These are phyloP conservation scores for Alloplasta piceator DNA, from an alignment of 2,888 invertebrate species.

Conservation along the genomic window DNA sequence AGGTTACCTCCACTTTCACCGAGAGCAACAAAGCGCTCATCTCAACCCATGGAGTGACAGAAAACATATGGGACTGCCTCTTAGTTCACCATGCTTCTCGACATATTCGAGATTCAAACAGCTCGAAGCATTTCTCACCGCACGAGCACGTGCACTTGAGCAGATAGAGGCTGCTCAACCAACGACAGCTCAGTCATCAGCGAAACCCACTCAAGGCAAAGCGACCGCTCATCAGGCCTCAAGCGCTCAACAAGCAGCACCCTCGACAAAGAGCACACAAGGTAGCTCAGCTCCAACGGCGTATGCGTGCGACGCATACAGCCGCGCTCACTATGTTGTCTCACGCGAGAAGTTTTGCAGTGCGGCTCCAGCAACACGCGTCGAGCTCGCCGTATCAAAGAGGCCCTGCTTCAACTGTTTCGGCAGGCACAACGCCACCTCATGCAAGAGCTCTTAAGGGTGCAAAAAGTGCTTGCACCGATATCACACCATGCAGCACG, in stretches of 20 bases:
- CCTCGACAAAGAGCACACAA: too few species aligned
- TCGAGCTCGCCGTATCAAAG: neutral
- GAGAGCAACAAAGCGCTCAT: neutral
- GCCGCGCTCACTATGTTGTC: neutral
- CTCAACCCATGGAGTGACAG: neutral
- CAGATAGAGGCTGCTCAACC: slow-evolving; percentile 5
- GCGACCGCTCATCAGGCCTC: neutral
- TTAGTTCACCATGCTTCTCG: too few species aligned
- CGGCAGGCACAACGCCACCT: neutral
- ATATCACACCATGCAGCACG: slow-evolving; percentile 12
- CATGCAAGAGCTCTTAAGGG: neutral
- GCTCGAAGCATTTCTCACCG: slow-evolving; percentile 1
- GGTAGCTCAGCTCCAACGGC: neutral
- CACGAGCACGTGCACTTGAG: slow-evolving; percentile 13
- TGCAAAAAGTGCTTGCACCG: slow-evolving; percentile 16
- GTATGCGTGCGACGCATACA: slow-evolving; percentile 6
- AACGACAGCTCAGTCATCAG: neutral
- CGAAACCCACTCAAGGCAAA: neutral
- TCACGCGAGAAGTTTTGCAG: neutral
- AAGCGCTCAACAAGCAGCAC: too few species aligned
- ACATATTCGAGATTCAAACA: neutral
- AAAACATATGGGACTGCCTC: too few species aligned
- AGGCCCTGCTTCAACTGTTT: slow-evolving; percentile 28
- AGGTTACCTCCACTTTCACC: neutral
- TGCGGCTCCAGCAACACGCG: neutral